Evolutionary conservation across 2,888 invertebrate species (phyloP).

Genomic region (Volucella inflata): DNA sequence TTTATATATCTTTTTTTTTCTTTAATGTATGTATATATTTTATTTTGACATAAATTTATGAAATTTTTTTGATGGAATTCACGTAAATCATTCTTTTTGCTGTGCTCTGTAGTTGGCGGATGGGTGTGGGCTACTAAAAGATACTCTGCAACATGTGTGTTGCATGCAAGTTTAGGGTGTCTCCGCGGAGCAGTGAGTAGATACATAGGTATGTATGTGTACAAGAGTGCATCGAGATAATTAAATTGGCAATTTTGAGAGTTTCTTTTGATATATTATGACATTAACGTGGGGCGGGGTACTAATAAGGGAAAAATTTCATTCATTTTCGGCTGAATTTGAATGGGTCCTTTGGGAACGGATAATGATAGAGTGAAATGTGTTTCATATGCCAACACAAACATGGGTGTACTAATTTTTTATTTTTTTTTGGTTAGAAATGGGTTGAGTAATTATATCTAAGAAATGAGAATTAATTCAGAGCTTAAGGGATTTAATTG

Average conservation of each 20-base stretch:
- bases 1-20: not conserved
- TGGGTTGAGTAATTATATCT: not conserved
- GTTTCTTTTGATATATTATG: slow-evolving; percentile 73
- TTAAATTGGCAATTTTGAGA: slow-evolving; percentile 75
- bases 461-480: slow-evolving; percentile 2
- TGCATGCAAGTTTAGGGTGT: slow-evolving; percentile 73
- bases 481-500: slow-evolving; percentile 8
- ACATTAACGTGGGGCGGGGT: slow-evolving; percentile 74
- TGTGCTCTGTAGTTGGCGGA: slow-evolving; percentile 8
- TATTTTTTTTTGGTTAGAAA: not conserved
- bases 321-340: slow-evolving; percentile 22
- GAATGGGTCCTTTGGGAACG: not conserved
- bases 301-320: slow-evolving; percentile 57
- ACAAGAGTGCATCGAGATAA: slow-evolving; percentile 59
- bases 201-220: not conserved
- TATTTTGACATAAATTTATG: slow-evolving; percentile 55
- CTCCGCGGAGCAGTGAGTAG: not conserved
- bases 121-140: slow-evolving; percentile 56
- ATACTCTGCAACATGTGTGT: slow-evolving; percentile 65
- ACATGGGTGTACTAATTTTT: not conserved
- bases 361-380: not conserved
- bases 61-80: slow-evolving; percentile 71
- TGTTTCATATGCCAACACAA: too few species aligned
- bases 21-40: too few species aligned
- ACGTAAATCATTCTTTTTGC: slow-evolving; percentile 70